phyloP scores from a whole-genome alignment of 2,888 invertebrate species.

The Dasysyrphus albostriatus region DNA sequence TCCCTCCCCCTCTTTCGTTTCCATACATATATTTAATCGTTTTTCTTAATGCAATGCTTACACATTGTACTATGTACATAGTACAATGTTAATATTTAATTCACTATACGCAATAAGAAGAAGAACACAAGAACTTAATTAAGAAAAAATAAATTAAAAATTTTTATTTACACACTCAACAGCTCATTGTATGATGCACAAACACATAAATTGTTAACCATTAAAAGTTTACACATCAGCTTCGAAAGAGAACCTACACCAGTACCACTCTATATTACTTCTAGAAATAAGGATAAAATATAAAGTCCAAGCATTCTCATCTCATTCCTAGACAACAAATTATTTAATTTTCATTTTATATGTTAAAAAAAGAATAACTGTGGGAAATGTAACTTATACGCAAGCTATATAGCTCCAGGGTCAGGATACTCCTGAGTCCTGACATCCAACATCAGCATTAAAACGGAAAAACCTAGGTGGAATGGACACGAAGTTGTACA shows the following conservation, averaged over 20 bases:
- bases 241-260: not conserved
- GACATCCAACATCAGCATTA: conserved; percentile 58
- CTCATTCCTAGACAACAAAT: conserved; percentile 38
- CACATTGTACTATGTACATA: no score
- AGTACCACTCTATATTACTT: not conserved
- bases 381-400: conserved; percentile 59
- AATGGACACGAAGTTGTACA: not conserved
- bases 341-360: conserved; percentile 66
- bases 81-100: not conserved
- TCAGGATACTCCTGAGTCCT: conserved; percentile 28
- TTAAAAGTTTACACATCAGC: not conserved
- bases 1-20: no score
- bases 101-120: not conserved
- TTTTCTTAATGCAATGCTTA: no score
- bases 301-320: conserved; percentile 19
- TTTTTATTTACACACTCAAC: conserved; percentile 45
- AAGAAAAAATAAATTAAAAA: conserved; percentile 59
- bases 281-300: not conserved
- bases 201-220: conserved; percentile 33
- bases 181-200: conserved; percentile 40
- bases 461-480: conserved; percentile 36
- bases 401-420: conserved; percentile 20
- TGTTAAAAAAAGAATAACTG: conserved; percentile 36
- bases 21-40: no score
- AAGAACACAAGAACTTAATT: conserved; percentile 46